Evolutionary conservation across 2,113 vertebrate genomes (phyloP).

Genomic region (Cavia porcellus): DNA sequence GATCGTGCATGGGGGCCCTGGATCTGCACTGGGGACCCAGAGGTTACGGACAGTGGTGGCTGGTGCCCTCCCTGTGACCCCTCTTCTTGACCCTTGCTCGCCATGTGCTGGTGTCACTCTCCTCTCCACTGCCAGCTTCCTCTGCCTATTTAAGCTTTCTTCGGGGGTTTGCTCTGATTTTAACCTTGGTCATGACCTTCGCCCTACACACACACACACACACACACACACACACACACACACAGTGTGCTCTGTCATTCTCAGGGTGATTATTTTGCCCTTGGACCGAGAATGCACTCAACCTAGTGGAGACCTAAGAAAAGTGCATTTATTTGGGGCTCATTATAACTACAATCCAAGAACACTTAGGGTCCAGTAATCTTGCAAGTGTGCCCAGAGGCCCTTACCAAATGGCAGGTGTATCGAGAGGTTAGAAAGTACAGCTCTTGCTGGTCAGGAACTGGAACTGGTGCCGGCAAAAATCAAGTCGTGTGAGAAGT

Average conservation of each 20-base stretch:
- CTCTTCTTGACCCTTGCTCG: fast-evolving
- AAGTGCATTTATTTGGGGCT: neutral
- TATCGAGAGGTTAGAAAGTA: neutral
- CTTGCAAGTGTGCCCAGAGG: neutral
- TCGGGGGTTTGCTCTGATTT: neutral
- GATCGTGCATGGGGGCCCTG: too few relatives aligned
- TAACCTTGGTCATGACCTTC: neutral
- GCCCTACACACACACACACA: neutral
- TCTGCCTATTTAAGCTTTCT: neutral
- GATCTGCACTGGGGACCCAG: fast-evolving
- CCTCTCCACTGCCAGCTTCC: neutral
- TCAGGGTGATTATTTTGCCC: neutral
- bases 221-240: neutral
- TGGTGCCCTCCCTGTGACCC: neutral
- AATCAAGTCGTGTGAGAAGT: neutral
- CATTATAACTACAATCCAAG: neutral
- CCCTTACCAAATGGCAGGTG: neutral
- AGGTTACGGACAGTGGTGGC: fast-evolving
- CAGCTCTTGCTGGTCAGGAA: neutral
- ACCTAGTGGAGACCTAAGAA: neutral
- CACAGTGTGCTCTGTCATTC: neutral
- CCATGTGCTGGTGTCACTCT: neutral
- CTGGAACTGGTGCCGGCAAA: neutral
- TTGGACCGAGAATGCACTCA: neutral
- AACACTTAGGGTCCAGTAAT: neutral